Evolutionary conservation across 1,140 invertebrate species (phyloP), one percentile per base, ranked within the genome.

Genomic region (Drosophila aff.): DNA sequence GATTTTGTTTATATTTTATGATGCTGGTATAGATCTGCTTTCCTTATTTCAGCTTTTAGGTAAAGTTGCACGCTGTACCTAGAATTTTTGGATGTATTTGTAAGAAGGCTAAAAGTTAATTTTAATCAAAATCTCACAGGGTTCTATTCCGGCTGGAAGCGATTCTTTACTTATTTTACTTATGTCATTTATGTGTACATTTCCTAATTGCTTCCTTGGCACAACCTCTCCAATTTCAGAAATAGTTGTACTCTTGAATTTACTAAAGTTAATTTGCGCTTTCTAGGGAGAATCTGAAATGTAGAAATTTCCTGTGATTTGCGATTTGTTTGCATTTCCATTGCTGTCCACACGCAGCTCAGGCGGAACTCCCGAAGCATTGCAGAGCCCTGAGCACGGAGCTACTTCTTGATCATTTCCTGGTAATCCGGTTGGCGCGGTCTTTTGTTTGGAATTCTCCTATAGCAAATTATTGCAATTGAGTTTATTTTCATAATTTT

Each of bases 401-500:
- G 38, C 28, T 36, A 18, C 28, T n/a, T 15, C 53, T 50, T 59
- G 49, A 78, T 71, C 67, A 68, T 69, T 86, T 86, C 83, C 82
- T 77, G 71, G 83, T 87, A 86, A 76, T 73, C 76, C 55, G 57
- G 61, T 64, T 67, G 52, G 28, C 23, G 36, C 23, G 66, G 43
- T 65, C 36, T 36, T 65, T 63, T 75, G 72, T 60, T 81, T 63
- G 59, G 60, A 59, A 71, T 82, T 76, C 62, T 74, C 41, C 23
- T 15, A 50, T 46, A 63, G 58, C 55, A 87, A 87, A 87, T 89
- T 89, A 89, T 83, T 87, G 81, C 84, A 87, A 87, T 87, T 89
- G 84, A 84, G 77, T 87, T 89, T 79, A 83, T 83, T 83, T 84
- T 87, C 77, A 81, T 89, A 89, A 89, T 87, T 87, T 84, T 84